These are phyloP conservation scores for Acronicta psi DNA, from an alignment of 2,888 invertebrate species.

Conservation along the genomic window DNA sequence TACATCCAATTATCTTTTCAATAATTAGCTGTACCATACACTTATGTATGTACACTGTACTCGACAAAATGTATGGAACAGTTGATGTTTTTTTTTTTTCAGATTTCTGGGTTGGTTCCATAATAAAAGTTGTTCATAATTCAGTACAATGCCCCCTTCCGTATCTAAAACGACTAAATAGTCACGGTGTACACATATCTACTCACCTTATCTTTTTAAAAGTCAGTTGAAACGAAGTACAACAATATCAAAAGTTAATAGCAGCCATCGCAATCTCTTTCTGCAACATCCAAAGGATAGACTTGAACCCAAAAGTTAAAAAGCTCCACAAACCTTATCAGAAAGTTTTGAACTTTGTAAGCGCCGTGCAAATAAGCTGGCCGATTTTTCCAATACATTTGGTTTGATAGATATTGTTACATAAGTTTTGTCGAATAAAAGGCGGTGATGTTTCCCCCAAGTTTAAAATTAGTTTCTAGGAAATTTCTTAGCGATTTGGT, in stretches of 20 bases:
- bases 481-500: constrained; percentile 2
- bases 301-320: constrained; percentile 27
- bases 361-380: constrained; percentile 25
- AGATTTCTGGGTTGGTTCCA: too few relatives aligned
- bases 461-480: constrained; percentile 24
- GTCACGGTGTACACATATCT: too few relatives aligned
- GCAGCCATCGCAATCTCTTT: constrained; percentile 7
- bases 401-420: constrained; percentile 38
- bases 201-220: not conserved
- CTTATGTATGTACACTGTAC: too few relatives aligned
- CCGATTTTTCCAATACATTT: constrained; percentile 41
- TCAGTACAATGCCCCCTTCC: too few relatives aligned
- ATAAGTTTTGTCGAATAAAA: constrained; percentile 23
- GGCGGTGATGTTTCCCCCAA: constrained; percentile 2
- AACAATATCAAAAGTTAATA: constrained; percentile 16
- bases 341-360: constrained; percentile 40
- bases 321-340: constrained; percentile 32
- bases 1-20: too few relatives aligned
- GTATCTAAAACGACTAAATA: too few relatives aligned
- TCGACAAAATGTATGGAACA: too few relatives aligned
- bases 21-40: too few relatives aligned
- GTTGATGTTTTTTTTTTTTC: too few relatives aligned
- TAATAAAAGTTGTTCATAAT: too few relatives aligned
- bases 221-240: not conserved
- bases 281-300: constrained; percentile 20